Conservation (phyloP, 2,113 vertebrate species). For the Hyaena hyaena region DNA sequence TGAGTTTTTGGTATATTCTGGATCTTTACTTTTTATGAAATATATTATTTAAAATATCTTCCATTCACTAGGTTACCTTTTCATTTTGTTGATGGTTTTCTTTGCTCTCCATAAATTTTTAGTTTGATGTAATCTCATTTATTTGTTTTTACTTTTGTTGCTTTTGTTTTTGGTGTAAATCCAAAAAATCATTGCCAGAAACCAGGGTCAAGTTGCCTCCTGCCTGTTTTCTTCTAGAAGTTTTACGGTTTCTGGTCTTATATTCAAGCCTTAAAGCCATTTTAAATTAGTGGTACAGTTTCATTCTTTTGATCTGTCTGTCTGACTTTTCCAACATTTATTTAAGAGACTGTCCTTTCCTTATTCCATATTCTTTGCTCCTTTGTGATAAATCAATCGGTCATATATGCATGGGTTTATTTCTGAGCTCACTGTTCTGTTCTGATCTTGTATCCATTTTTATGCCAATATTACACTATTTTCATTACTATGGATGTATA, state of each 20-base stretch:
- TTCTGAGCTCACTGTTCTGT: neutral
- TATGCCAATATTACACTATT: neutral
- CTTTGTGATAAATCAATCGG: neutral
- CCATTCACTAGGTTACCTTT: neutral
- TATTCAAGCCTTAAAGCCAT: neutral
- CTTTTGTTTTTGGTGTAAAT: neutral
- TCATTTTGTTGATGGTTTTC: neutral
- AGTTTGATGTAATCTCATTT: neutral
- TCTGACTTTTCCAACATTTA: neutral
- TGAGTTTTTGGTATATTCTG: neutral
- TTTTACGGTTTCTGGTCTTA: neutral
- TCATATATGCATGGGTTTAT: neutral
- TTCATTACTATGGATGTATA: neutral
- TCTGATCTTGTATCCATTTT: neutral
- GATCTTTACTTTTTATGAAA: neutral
- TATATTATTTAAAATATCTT: neutral
- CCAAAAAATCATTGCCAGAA: neutral
- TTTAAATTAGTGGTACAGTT: neutral
- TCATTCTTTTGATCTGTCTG: neutral
- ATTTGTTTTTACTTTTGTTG: neutral
- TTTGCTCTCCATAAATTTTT: neutral
- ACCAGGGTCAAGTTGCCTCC: neutral
- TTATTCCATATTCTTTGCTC: neutral
- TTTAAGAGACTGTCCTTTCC: neutral
- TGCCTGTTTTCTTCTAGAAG: neutral